Percentiles rank a stretch among this genome's conserved stretches.
Conservation (phyloP, 2,797 vertebrate species). For the Danio jaintianensis region DNA sequence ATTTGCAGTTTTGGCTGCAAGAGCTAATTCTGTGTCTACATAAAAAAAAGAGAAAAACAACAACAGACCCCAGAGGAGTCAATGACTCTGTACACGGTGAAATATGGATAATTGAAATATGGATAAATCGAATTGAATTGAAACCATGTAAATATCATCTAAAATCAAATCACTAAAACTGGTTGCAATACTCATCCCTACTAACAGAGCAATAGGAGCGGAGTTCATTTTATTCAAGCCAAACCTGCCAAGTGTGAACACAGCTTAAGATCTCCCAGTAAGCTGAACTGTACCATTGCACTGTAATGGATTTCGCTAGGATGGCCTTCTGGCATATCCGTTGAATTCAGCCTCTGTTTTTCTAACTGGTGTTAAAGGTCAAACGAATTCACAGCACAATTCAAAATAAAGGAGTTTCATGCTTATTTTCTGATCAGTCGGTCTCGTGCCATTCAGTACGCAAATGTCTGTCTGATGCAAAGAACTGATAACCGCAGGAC, state of each 20-base stretch:
- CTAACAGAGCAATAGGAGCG: too few species aligned
- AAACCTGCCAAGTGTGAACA: neutral
- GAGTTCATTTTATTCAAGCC: too few species aligned
- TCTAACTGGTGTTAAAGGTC: slow-evolving; percentile 24
- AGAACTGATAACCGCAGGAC: neutral
- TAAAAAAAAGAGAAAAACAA: too few species aligned
- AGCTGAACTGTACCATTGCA: neutral
- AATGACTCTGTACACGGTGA: too few species aligned
- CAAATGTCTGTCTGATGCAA: slow-evolving; percentile 20
- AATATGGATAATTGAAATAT: too few species aligned
- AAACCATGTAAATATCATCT: too few species aligned
- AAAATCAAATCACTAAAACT: too few species aligned
- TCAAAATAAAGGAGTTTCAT: neutral
- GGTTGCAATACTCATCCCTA: too few species aligned
- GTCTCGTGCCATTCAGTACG: neutral
- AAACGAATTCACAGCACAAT: slow-evolving; percentile 44
- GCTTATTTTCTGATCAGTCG: neutral
- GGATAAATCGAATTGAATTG: too few species aligned
- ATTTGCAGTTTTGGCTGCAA: too few species aligned
- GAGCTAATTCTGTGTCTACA: too few species aligned
- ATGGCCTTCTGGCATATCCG: slow-evolving; percentile 13
- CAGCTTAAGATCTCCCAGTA: neutral
- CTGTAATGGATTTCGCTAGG: slow-evolving; percentile 5
- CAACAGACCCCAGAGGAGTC: too few species aligned
- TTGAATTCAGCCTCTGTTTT: slow-evolving; percentile 25